Percentiles rank a stretch among this genome's conserved stretches.
Evolutionary conservation across 2,113 vertebrate species (phyloP).

Genomic region (Passer domesticus): DNA sequence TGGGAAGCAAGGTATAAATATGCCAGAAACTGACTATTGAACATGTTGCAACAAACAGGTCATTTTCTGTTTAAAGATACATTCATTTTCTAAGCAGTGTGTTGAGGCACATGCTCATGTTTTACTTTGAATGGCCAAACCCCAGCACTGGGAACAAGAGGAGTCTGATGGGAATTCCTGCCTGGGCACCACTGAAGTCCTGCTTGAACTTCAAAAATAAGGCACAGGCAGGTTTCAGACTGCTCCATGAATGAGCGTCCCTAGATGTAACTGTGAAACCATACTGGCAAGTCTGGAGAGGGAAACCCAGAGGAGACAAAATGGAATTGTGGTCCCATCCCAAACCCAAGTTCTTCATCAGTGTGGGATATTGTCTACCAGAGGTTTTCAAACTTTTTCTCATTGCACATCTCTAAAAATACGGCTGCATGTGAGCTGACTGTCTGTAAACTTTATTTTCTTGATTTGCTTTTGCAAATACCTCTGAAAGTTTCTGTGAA

Average conservation of each 20-base stretch:
- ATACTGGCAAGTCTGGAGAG: background rate
- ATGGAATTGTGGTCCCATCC: background rate
- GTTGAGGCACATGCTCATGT: background rate
- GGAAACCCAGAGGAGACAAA: background rate
- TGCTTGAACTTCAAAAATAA: background rate
- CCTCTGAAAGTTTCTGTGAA: background rate
- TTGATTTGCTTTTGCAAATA: background rate
- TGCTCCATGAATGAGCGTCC: background rate
- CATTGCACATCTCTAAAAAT: background rate
- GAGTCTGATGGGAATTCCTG: background rate
- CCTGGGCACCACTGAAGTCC: background rate
- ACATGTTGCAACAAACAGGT: background rate
- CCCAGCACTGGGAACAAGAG: background rate
- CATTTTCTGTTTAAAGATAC: background rate
- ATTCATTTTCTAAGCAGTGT: background rate
- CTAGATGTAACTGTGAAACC: background rate
- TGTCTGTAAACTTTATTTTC: background rate
- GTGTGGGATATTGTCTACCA: background rate
- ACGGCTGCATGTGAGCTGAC: background rate
- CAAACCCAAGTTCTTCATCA: background rate
- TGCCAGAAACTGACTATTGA: background rate
- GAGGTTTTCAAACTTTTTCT: background rate
- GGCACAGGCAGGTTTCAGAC: background rate
- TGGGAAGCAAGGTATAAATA: slow-evolving; percentile 25
- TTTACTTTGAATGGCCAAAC: background rate